phyloP scores from a whole-genome alignment of 2,113 vertebrate genomes.

The Tympanuchus pallidicinctus region DNA sequence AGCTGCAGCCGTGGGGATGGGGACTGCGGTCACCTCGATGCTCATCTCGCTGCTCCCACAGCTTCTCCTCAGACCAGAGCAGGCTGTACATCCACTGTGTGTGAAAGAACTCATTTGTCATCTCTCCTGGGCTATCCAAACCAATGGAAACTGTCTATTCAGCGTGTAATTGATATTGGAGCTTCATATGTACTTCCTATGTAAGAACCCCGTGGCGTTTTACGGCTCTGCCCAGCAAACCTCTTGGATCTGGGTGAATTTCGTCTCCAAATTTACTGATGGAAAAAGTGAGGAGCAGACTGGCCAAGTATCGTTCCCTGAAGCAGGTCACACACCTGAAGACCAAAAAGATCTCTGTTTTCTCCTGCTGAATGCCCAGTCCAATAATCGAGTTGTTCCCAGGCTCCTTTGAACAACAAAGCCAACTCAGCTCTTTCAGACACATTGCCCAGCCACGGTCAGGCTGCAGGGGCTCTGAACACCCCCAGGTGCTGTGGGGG shows the following conservation, averaged over 20 bases:
- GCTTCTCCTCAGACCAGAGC: not conserved
- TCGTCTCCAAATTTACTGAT: not conserved
- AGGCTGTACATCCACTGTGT: not conserved
- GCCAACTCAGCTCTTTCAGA: not conserved
- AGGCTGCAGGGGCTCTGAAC: too few relatives aligned
- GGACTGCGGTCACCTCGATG: fast-evolving
- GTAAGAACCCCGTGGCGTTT: not conserved
- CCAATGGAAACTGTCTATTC: not conserved
- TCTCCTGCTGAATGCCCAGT: not conserved
- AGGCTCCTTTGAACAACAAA: not conserved
- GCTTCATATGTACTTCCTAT: not conserved
- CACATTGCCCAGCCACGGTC: not conserved
- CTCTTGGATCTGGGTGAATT: not conserved
- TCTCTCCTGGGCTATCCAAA: not conserved
- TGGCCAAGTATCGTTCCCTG: not conserved
- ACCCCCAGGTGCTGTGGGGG: too few relatives aligned
- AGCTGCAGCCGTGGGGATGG: not conserved
- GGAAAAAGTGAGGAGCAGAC: not conserved
- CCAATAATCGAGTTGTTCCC: not conserved
- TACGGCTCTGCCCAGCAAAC: not conserved
- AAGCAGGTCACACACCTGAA: not conserved
- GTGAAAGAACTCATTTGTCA: not conserved
- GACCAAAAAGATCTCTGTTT: not conserved
- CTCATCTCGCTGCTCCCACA: not conserved
- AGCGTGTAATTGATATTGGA: not conserved